Evolutionary conservation across 2,888 invertebrate species (phyloP), one percentile per base, ranked within the genome.

Genomic region (Tenodera sinensis): DNA sequence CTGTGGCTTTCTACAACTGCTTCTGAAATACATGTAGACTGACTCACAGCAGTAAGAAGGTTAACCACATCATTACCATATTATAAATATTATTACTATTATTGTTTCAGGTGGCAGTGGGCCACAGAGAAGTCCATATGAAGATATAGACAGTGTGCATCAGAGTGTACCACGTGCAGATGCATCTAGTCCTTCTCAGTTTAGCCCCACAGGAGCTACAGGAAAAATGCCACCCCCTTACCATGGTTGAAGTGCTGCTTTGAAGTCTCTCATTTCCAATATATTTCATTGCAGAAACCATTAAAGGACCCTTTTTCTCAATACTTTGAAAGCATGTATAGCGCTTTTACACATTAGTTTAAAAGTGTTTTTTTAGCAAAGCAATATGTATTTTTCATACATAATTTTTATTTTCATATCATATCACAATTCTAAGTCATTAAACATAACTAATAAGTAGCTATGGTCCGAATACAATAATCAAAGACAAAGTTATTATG

Each of bases 151-250:
- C 42, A 88, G 42, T 83, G 28, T 81, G 27, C 83, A 86, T n/a
- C 90, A 90, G 81, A 86, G 88, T 30, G 85, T 89, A 25, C 90
- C 90, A 7, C 88, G 83, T 28, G 47, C 86, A 34, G 86, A 90
- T 30, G 12, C 30, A 9, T 47, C 83, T 15, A 89, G 88, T 15
- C 90, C 88, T 2, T 28, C 28, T 4, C 85, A 85, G 8, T 89
- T 81, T 54, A 27, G 87, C 25, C 86, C 89, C 14, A 71, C 30
- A 47, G 86, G 42, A 20, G 28, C 86, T 82, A 83, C 88, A 30
- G 85, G 42, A 47, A 89, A 89, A 30, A 84, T 84, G 84, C 90
- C 90, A 42, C 89, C 90, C 7, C 88, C 90, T n/a, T 89, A 89
- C 83, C 89, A 90, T 47, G 85, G 84, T 84, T 90, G 83, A 89